Evolutionary conservation across 2,113 vertebrate species (phyloP).

Genomic region (Jaculus jaculus): DNA sequence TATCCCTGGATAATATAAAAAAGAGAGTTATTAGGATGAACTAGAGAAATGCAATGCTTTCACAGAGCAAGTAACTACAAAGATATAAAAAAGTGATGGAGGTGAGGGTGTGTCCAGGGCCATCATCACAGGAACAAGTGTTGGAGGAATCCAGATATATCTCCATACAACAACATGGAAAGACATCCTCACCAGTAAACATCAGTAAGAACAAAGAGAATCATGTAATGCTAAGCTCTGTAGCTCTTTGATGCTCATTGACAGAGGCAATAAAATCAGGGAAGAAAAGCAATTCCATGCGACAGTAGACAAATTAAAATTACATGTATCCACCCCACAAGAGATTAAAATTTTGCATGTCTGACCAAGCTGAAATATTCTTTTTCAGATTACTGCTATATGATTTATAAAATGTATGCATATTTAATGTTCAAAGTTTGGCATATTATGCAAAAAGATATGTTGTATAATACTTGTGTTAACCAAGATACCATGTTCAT

Average conservation of each 20-base stretch:
- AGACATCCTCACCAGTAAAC: background rate
- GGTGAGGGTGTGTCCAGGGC: too few species aligned
- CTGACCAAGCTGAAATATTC: background rate
- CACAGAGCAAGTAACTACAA: background rate
- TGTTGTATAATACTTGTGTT: background rate
- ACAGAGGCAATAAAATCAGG: background rate
- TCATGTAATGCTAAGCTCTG: background rate
- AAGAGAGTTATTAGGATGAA: background rate
- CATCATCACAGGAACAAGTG: rapidly evolving
- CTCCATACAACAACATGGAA: background rate
- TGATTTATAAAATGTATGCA: too few species aligned
- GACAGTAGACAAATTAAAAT: background rate
- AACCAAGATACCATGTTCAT: background rate
- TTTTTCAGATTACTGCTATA: background rate
- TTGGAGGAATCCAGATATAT: background rate
- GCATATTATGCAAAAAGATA: background rate
- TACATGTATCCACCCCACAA: rapidly evolving
- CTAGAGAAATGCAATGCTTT: background rate
- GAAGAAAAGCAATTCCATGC: background rate
- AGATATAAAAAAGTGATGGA: background rate
- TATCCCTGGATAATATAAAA: background rate
- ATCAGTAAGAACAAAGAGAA: background rate
- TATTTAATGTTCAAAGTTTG: background rate
- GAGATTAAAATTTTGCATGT: background rate
- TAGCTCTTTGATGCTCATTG: background rate